These are phyloP conservation scores for Hemicrepidius hirtus DNA, from an alignment of 2,888 invertebrate species.

Conservation along the genomic window DNA sequence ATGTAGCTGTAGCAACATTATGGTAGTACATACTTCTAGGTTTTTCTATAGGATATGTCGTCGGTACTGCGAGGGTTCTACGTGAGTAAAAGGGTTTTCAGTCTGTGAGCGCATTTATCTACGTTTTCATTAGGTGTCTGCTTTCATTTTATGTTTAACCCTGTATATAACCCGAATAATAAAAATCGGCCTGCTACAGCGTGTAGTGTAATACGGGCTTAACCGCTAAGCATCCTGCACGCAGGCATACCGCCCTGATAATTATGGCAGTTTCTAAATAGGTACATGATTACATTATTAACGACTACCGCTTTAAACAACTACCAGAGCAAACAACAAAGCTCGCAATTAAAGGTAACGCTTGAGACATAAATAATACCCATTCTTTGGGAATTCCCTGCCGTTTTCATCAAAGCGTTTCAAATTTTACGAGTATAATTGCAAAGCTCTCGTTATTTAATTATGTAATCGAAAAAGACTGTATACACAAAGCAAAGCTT, in stretches of 20 bases:
- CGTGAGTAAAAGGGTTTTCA: too few species aligned
- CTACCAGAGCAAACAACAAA: conserved; percentile 48
- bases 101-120: too few species aligned
- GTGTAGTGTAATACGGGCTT: conserved; percentile 50
- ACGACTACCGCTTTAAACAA: conserved; percentile 52
- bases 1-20: too few species aligned
- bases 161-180: too few species aligned
- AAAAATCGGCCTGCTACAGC: too few species aligned
- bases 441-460: conserved; percentile 19
- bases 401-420: conserved; percentile 30
- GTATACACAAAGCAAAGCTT: too few species aligned
- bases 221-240: conserved; percentile 43
- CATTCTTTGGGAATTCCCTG: conserved; percentile 32
- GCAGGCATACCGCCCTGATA: conserved; percentile 52
- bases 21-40: too few species aligned
- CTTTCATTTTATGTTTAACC: too few species aligned
- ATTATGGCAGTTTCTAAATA: conserved; percentile 55
- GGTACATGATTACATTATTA: conserved; percentile 57
- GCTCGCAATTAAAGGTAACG: conserved; percentile 48
- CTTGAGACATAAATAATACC: conserved; percentile 28
- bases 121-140: too few species aligned
- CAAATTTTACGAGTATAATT: conserved; percentile 15
- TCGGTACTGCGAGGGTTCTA: too few species aligned
- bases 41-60: too few species aligned
- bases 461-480: conserved; percentile 10